Percentiles rank a stretch among this genome's conserved stretches.
Conservation (phyloP, 1,140 invertebrate species). For the Acromyrmex charruanus region DNA sequence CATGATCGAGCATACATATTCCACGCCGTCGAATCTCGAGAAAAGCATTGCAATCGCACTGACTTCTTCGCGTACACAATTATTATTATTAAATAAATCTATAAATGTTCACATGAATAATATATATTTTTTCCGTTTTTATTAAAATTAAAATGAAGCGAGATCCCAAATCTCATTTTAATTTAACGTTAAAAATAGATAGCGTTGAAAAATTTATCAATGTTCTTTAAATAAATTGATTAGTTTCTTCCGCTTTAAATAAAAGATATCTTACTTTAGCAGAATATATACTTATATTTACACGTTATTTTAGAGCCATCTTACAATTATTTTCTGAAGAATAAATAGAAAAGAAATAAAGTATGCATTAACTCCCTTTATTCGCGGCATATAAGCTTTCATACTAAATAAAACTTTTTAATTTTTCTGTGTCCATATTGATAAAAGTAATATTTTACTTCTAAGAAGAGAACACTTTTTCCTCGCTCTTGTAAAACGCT, state of each 20-base stretch:
- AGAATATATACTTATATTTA: background rate
- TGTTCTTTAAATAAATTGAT: background rate
- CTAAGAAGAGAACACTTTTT: background rate
- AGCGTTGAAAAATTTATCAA: background rate
- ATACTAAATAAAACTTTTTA: slow-evolving; percentile 5
- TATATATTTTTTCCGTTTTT: too few species aligned
- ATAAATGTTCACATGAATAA: background rate
- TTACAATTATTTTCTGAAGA: background rate
- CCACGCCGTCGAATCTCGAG: background rate
- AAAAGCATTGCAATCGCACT: slow-evolving; percentile 9
- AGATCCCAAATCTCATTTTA: background rate
- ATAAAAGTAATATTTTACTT: slow-evolving; percentile 25
- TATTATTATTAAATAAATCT: background rate
- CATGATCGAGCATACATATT: slow-evolving; percentile 30
- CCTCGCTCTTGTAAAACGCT: background rate
- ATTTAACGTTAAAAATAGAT: background rate
- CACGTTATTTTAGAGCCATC: background rate
- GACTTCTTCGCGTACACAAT: background rate
- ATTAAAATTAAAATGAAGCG: too few species aligned
- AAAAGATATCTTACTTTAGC: background rate
- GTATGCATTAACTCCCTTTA: background rate
- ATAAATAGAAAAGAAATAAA: background rate
- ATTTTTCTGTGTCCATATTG: background rate
- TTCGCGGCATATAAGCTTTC: background rate
- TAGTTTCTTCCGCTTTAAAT: background rate